Evolutionary conservation across 2,888 invertebrate species (phyloP), one percentile per base, ranked within the genome.

Genomic region (Drosophila limbata): DNA sequence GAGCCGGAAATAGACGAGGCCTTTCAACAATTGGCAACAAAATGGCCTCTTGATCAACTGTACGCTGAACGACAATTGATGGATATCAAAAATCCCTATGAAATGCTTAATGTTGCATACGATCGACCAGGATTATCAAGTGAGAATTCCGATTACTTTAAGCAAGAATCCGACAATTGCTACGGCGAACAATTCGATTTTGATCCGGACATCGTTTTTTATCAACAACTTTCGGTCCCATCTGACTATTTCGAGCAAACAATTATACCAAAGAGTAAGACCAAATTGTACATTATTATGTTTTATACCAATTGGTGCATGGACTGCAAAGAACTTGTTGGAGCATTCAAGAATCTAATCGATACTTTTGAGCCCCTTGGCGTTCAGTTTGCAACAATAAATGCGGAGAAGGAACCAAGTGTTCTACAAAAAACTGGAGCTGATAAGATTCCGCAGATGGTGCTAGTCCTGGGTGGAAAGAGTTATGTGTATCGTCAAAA

Each of bases 261-360:
- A 68, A 94, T 98, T 77, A 92, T 98, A 59, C 97, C 97, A 70
- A 97, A 97, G 91, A 98, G 97, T 90, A 93, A 94, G 65, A 95
- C 95, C 73, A 96, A 96, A 35, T 98, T 98, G 10, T 96, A 97
- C 67, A 93, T 99, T 64, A 94, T 99, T 52, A 95, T 98, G 81
- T 97, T 98, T 92, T 99, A 98, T 93, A 96, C 97, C 8, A 98
- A 98, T 92, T 98, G 97, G 96, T 99, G 98, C 91, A 97, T 98
- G 92, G 95, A 97, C 51, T 99, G 98, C 92, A 95, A 97, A 73
- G 96, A 95, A 86, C 95, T 96, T n/a, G 97, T 97, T 50, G 96
- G 96, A 1, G 94, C 96, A 11, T 97, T 98, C 95, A 94, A 97
- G 53, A 95, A 96, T 73, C 93, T 98, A 56, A 95, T 97, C 44